These are phyloP conservation scores for Hydropsyche tenuis DNA, from an alignment of 1,140 invertebrate genomes.

Conservation along the genomic window DNA sequence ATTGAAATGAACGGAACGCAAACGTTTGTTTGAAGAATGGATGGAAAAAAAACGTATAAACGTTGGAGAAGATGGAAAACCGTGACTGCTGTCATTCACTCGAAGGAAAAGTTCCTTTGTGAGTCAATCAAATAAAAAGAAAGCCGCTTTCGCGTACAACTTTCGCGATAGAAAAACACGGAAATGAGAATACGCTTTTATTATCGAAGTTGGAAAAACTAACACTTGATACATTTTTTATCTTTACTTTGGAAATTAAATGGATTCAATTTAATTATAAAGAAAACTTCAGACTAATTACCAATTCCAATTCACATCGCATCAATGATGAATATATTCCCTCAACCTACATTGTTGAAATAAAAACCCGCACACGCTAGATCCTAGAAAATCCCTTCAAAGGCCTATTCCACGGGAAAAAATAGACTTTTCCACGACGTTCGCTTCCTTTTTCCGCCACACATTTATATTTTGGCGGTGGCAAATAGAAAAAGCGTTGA, in stretches of 20 bases:
- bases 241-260: too few species aligned
- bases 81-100: slow-evolving; percentile 34
- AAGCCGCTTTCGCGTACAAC: slow-evolving; percentile 9
- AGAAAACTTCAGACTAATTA: too few species aligned
- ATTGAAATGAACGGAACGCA: too few species aligned
- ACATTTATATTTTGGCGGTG: background rate
- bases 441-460: background rate
- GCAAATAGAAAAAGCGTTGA: background rate
- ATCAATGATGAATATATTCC: background rate
- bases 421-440: too few species aligned
- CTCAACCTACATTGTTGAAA: background rate
- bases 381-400: background rate
- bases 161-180: slow-evolving; percentile 6
- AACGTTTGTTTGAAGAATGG: background rate
- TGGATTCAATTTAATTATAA: too few species aligned
- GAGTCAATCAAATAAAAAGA: slow-evolving; percentile 37
- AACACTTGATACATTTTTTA: too few species aligned
- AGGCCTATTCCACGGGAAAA: too few species aligned
- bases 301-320: too few species aligned
- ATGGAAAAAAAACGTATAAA: background rate
- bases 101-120: slow-evolving; percentile 44
- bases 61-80: background rate
- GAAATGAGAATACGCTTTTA: background rate
- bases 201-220: background rate
- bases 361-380: background rate